Base-by-base conservation (phyloP, 1,140 invertebrate species). In the Drosophila varians region DNA sequence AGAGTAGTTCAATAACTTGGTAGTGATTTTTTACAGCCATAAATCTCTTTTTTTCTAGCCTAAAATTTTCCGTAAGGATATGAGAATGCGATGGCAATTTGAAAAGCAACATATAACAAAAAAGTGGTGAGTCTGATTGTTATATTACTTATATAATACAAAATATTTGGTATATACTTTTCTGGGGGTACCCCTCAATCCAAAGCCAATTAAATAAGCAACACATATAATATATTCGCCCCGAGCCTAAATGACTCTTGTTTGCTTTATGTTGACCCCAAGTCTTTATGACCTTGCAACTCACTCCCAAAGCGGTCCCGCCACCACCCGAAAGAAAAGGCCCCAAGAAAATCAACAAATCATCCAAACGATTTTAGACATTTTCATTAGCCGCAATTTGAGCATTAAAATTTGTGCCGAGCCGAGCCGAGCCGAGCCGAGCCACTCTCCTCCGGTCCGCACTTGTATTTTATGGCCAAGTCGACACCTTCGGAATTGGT, bases 301-400 rank as follows among this genome's bases (percentile, higher is more conserved):
- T 38, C 60, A 23, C 28, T 23, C 26, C 16, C 43, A 38, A 47
- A 28, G 40, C 40, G n/a, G n/a, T n/a, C 12, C 34, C 38, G 7
- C 8, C 38, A 5, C 12, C 4, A 12, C 16, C 36, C 4, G 12
- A 16, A 40, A 2, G 14, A 16, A 11, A 26, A 5, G 25, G 18
- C 4, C 25, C 21, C 18, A 4, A 14, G 46, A 19, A 53, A 66
- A 66, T 66, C 46, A 43, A 66, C 64, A 66, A 66, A 66, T 66
- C 64, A 66, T 66, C 60, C 25, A 23, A 64, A 31, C 55, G 46
- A 58, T 66, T 51, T 66, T 66, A 34, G 47, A 53, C 64, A 53
- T 53, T 66, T 66, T 66, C 60, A 66, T 66, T 66, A 66, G 64
- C 64, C 60, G 11, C 64, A 66, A 66, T 66, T 66, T 38, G 64